A percentile compares a stretch with the other conserved stretches of the same genome.
Evolutionary conservation across 1,140 invertebrate species (phyloP).

Genomic region (Brachionus angularis): DNA sequence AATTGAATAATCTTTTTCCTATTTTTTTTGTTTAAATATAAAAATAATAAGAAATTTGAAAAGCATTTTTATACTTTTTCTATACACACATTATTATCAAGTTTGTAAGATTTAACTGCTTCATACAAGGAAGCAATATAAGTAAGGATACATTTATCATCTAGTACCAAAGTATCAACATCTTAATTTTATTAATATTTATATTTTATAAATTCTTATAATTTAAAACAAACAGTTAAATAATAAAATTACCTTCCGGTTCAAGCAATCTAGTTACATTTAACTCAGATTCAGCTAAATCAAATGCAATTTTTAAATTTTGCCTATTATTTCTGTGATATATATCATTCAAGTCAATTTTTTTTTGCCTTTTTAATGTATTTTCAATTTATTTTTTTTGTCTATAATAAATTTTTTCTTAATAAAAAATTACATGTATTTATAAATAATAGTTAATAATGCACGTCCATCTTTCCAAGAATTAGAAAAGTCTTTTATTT

Average conservation of each 20-base stretch:
- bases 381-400: neutral
- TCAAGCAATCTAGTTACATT: constrained; percentile 94
- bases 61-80: neutral
- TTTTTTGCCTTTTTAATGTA: neutral
- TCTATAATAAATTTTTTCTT: constrained; percentile 51
- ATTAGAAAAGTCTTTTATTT: constrained; percentile 87
- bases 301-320: constrained; percentile 90
- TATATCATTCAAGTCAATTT: constrained; percentile 73
- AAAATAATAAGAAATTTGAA: no score
- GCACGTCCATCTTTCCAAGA: constrained; percentile 97
- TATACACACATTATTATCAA: neutral
- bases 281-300: constrained; percentile 90
- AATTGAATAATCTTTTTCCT: no score
- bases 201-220: no score
- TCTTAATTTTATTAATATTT: constrained; percentile 59
- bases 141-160: constrained; percentile 98
- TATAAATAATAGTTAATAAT: constrained; percentile 95
- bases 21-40: no score
- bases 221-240: neutral
- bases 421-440: constrained; percentile 80
- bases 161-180: constrained; percentile 94
- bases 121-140: constrained; percentile 98
- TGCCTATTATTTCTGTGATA: constrained; percentile 72
- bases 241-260: constrained; percentile 72
- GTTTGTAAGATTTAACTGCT: constrained; percentile 69